Base-by-base conservation (phyloP, 1,140 invertebrate genomes). In the Caenorhabditis remanei region DNA sequence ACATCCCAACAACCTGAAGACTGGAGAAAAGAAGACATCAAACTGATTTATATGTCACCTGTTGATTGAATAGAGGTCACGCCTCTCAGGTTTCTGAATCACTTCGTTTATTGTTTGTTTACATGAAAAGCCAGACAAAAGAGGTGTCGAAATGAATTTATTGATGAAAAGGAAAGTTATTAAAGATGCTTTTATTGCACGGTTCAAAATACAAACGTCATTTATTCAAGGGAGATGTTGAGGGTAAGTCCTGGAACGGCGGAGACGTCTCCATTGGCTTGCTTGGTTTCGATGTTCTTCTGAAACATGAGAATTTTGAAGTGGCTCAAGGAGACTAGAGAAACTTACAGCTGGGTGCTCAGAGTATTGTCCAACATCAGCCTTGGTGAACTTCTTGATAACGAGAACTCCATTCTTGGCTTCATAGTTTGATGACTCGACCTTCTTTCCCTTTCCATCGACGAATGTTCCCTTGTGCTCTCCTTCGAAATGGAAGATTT, bases 401-500 rank as follows among this genome's bases (percentile, higher is more conserved):
- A 79, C n/a, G 14, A 79, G 71, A 4, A 50, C 8, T 32, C 71
- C 71, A 19, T 79, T 7, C 43, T 79, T 53, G 24, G 9, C 21
- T 50, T 79, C 71, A 24, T 79, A 79, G 21, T 79, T 79, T n/a
- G 71, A 50, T 14, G 71, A 79, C 19, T 79, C 46, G 40, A 79
- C 40, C 46, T 79, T 79, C 71, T 79, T 79, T 50, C 71, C 71
- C 19, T 79, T 79, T 21, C 19, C 71, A 79, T 79, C 71, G 24
- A 79, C 71, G 19, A 79, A 79, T 13, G 71, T 53, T 79, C 71
- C 46, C 46, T 79, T 79, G 71, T 79, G 32, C 14, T 48, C 46
- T 79, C 71, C 71, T 21, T 79, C 71, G 53, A 79, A 50, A n/a
- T 79, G 71, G 71, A 79, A 79, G 46, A 79, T 46, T 75, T 75